Evolutionary conservation across 2,888 invertebrate genomes (phyloP).

Genomic region (Chymomyza caudatula): DNA sequence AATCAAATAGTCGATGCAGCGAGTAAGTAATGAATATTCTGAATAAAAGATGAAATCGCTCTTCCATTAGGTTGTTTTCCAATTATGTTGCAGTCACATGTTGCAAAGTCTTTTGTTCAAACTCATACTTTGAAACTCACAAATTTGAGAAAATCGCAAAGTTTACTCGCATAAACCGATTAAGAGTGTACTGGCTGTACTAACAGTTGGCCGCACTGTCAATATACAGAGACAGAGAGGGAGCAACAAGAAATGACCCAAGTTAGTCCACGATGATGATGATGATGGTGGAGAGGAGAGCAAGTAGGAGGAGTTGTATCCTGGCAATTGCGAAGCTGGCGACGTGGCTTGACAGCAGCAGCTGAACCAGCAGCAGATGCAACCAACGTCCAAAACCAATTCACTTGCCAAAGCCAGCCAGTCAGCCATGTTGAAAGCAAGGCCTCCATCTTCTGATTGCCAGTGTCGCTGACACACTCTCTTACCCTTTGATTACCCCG

Average conservation of each 20-base stretch:
- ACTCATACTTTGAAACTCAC: no score
- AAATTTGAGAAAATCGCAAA: background rate
- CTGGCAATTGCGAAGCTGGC: background rate
- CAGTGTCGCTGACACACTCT: conserved; percentile 17
- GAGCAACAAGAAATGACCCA: conserved; percentile 36
- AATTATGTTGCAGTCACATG: no score
- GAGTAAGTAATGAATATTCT: no score
- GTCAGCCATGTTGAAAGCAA: conserved; percentile 2
- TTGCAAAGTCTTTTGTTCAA: no score
- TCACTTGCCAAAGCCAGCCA: conserved; percentile 36
- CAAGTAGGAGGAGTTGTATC: background rate
- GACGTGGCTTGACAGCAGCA: conserved; percentile 8
- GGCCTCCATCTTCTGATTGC: conserved; percentile 33
- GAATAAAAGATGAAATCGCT: no score
- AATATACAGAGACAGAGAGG: conserved; percentile 32
- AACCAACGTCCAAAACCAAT: conserved; percentile 52
- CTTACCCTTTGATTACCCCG: background rate
- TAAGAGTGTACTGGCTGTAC: conserved; percentile 15
- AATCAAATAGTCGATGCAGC: no score
- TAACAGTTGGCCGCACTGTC: conserved; percentile 53
- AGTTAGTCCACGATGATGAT: background rate
- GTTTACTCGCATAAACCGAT: background rate
- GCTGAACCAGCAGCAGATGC: conserved; percentile 6
- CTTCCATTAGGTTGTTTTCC: no score
- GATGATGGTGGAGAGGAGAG: background rate